Evolutionary conservation across 2,888 invertebrate species (phyloP).

Genomic region (Thyatira batis): DNA sequence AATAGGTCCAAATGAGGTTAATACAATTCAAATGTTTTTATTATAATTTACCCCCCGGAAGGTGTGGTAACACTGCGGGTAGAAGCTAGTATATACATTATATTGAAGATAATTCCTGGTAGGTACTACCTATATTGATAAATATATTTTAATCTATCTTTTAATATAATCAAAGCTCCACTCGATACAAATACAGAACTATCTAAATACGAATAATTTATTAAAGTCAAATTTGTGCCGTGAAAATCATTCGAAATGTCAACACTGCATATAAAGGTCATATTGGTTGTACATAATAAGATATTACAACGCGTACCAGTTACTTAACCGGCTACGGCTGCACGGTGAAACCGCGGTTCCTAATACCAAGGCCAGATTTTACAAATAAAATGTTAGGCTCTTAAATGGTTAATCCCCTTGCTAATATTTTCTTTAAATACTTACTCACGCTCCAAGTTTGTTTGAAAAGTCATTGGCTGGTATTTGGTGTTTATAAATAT

Average conservation of each 20-base stretch:
- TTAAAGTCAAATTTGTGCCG: constrained; percentile 9
- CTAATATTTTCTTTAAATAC: neutral
- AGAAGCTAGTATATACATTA: no score
- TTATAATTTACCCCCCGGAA: no score
- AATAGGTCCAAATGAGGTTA: no score
- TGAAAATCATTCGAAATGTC: constrained; percentile 32
- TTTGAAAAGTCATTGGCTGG: neutral
- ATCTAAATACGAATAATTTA: neutral
- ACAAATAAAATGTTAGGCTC: neutral
- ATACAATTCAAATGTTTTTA: no score
- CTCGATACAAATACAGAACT: neutral
- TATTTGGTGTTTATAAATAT: no score
- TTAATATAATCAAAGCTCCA: no score
- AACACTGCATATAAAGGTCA: constrained; percentile 19
- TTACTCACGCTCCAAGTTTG: neutral
- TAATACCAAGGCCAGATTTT: neutral
- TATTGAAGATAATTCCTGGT: no score
- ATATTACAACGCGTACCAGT: neutral
- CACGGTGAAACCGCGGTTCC: neutral
- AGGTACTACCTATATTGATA: no score
- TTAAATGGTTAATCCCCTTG: neutral
- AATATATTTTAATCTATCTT: no score
- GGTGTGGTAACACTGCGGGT: no score
- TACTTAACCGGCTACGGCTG: neutral
- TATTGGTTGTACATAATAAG: neutral